Evolutionary conservation across 2,797 vertebrate genomes (phyloP).

Genomic region (Mus spretus): DNA sequence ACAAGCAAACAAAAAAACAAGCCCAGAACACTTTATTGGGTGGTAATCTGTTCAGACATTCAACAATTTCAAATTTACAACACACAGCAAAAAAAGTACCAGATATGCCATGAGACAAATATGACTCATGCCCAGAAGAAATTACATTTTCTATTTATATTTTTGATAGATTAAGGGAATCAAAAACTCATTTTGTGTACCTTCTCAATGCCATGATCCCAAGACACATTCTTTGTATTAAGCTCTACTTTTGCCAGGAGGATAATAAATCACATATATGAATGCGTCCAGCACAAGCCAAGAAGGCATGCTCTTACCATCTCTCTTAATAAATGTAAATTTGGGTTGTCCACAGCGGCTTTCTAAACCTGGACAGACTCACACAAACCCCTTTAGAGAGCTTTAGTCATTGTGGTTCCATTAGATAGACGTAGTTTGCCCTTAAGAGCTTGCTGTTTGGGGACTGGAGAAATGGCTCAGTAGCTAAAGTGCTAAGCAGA

Average conservation of each 20-base stretch:
- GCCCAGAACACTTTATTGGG: background rate
- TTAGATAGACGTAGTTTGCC: background rate
- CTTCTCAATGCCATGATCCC: background rate
- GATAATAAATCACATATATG: background rate
- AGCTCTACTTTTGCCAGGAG: background rate
- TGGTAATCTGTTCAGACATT: background rate
- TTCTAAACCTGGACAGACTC: background rate
- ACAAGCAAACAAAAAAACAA: no score
- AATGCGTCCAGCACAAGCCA: background rate
- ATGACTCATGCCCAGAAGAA: background rate
- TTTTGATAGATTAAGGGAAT: background rate
- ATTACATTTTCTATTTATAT: background rate
- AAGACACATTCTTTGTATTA: background rate
- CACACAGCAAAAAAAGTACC: background rate
- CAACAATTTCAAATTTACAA: conserved; percentile 20
- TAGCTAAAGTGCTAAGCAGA: background rate
- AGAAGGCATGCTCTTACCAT: background rate
- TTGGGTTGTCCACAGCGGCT: background rate
- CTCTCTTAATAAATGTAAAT: background rate
- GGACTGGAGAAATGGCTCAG: background rate
- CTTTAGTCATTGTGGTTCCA: background rate
- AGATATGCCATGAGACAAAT: background rate
- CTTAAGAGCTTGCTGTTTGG: background rate
- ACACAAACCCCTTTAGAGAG: background rate
- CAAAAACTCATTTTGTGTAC: background rate